A percentile compares a stretch with the other conserved stretches of the same genome.
Evolutionary conservation across 2,888 invertebrate species (phyloP).

Genomic region (Crocallis elinguaria): DNA sequence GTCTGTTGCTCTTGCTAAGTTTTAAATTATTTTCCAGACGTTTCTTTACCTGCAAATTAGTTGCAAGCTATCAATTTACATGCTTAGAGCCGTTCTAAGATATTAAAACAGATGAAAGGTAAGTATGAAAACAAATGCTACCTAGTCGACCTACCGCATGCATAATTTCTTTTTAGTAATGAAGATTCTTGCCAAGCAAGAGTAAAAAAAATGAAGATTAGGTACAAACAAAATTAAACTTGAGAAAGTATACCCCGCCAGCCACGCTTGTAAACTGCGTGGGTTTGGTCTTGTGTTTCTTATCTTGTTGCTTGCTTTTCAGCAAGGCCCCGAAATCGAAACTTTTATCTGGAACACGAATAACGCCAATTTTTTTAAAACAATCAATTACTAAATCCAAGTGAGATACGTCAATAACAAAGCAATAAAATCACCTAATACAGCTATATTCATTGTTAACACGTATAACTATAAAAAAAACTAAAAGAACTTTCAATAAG

Average conservation of each 20-base stretch:
- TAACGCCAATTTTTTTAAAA: neutral
- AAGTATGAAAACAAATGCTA: neutral
- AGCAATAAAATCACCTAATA: too few relatives aligned
- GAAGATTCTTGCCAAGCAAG: too few relatives aligned
- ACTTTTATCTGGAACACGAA: slow-evolving; percentile 61
- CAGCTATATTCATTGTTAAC: neutral
- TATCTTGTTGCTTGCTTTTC: slow-evolving; percentile 61
- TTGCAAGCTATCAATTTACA: neutral
- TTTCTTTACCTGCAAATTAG: slow-evolving; percentile 56
- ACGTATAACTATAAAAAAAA: neutral
- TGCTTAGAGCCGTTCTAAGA: neutral
- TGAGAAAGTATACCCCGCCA: slow-evolving; percentile 57
- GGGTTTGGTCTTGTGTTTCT: slow-evolving; percentile 70
- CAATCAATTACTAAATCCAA: neutral
- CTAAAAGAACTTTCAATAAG: neutral
- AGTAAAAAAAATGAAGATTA: too few relatives aligned
- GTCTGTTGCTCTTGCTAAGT: slow-evolving; percentile 58
- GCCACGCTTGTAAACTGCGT: slow-evolving; percentile 65
- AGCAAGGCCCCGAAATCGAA: slow-evolving; percentile 66
- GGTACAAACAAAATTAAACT: too few relatives aligned
- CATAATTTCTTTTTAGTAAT: too few relatives aligned
- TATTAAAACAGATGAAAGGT: neutral
- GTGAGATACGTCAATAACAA: too few relatives aligned
- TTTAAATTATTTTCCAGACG: slow-evolving; percentile 59
- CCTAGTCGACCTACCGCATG: neutral